Percentiles rank a stretch among this genome's conserved stretches.
These are phyloP conservation scores for Eupelmus urozonus DNA, from an alignment of 2,888 invertebrate genomes.

Conservation along the genomic window DNA sequence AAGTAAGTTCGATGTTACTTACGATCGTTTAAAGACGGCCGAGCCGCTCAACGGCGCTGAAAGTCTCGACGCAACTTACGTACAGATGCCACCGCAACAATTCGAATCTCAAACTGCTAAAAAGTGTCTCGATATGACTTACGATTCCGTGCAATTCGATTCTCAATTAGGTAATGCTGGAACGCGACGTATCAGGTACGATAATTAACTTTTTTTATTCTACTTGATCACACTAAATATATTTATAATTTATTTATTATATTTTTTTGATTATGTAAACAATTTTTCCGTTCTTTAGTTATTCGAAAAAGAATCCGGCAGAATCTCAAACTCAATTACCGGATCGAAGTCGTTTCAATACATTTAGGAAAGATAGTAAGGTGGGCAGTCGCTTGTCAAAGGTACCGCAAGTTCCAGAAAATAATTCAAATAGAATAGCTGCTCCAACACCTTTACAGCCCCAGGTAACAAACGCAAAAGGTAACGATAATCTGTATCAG, in stretches of 20 bases:
- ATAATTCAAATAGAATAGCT: background rate
- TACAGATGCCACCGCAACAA: conserved; percentile 25
- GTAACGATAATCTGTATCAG: conserved; percentile 49
- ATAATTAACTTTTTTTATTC: conserved; percentile 2
- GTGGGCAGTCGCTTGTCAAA: conserved; percentile 48
- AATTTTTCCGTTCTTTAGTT: too few species aligned
- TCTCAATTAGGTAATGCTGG: conserved; percentile 20
- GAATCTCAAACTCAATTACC: conserved; percentile 40
- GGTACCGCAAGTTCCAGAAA: background rate
- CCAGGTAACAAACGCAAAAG: conserved; percentile 21
- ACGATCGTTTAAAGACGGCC: conserved; percentile 24
- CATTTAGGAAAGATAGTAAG: conserved; percentile 66
- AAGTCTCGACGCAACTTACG: conserved; percentile 56
- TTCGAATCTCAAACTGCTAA: conserved; percentile 34
- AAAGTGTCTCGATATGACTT: conserved; percentile 51
- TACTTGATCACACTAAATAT: too few species aligned
- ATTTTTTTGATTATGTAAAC: background rate
- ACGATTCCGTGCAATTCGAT: conserved; percentile 48
- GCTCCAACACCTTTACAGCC: background rate
- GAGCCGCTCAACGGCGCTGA: conserved; percentile 24
- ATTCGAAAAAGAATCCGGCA: conserved; percentile 45
- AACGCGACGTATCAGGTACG: conserved; percentile 31
- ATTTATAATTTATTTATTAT: background rate
- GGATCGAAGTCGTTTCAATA: conserved; percentile 66
- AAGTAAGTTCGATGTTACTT: conserved; percentile 43